Percentiles rank a stretch among this genome's conserved stretches.
phyloP scores from a whole-genome alignment of 2,888 invertebrate genomes.

The Dicyrtomina minuta region DNA sequence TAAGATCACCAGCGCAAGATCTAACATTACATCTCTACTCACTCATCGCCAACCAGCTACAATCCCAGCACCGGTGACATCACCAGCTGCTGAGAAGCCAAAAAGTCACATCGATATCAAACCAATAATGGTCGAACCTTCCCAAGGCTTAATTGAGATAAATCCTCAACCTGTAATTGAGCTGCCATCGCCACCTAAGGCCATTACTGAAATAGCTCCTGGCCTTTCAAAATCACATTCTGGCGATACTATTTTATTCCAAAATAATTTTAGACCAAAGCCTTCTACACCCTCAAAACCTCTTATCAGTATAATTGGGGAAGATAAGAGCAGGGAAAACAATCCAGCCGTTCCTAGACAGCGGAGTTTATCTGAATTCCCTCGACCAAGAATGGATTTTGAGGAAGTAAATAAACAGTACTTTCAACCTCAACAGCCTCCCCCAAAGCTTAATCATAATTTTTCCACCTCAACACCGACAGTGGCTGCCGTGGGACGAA shows the following conservation, averaged over 20 bases:
- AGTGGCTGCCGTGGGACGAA: not conserved
- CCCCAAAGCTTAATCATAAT: not conserved
- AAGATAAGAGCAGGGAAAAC: not conserved
- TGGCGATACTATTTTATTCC: conserved; percentile 45
- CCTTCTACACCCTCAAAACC: not conserved
- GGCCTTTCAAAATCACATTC: conserved; percentile 52
- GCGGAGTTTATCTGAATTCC: conserved; percentile 51
- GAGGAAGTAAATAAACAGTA: conserved; percentile 30
- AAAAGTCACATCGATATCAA: conserved; percentile 35
- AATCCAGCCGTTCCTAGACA: conserved; percentile 45
- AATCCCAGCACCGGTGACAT: conserved; percentile 51
- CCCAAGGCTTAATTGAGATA: not conserved
- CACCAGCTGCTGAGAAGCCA: conserved; percentile 33
- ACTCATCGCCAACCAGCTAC: conserved; percentile 44
- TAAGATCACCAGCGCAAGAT: conserved; percentile 44
- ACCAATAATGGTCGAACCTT: no score
- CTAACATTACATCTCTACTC: conserved; percentile 47
- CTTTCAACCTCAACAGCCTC: conserved; percentile 22
- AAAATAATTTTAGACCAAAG: conserved; percentile 9
- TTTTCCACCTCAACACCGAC: conserved; percentile 5
- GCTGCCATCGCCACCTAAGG: conserved; percentile 25
- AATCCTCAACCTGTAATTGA: conserved; percentile 29
- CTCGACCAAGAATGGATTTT: conserved; percentile 28
- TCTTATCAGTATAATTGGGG: not conserved
- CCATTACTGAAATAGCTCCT: not conserved